Base-by-base conservation (phyloP, 2,888 invertebrate genomes). In the Phragmatobia fuliginosa region DNA sequence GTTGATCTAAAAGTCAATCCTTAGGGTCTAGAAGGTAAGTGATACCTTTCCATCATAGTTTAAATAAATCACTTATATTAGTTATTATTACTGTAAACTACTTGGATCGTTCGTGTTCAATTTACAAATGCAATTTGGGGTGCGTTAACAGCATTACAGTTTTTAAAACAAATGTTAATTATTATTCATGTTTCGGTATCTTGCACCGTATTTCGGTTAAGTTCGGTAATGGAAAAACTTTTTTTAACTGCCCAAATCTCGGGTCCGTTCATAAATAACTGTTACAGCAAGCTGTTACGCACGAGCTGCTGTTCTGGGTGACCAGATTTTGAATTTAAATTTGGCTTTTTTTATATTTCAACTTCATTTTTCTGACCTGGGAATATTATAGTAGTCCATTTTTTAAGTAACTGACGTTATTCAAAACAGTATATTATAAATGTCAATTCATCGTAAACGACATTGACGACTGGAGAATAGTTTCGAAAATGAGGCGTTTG, bases 281-380 rank as follows among this genome's bases (percentile, higher is more conserved):
- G 93, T 90, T 88, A 88, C 86, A 83, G 89, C 93, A 93, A 93
- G 93, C 93, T 94, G 94, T 93, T 94, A 91, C 94, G 95, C 94
- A 94, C 94, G 94, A 85, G 80, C 87, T 86, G 83, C 83, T 84
- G 84, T 88, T 84, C 80, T 45, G 76, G 62, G 82, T 74, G 79
- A 68, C 82, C 73, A 79, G 72, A 49, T 49, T 66, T 66, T 14
- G 33, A 32, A 58, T 10, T 21, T 6, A 59, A 33, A 31, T 52
- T 41, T 36, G 28, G 36, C n/a, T 32, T 1, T 52, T 61, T n/a
- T 28, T 18, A 33, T 52, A 49, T 25, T 16, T 8, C 14, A n/a
- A 11, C 5, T 38, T 41, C 11, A n/a, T 38, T 36, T 52, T 28
- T 18, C 8, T 56, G 56, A n/a, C 11, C 21, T 67, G 21, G 4